Evolutionary conservation across 1,140 invertebrate species (phyloP), one percentile per base, ranked within the genome.

Genomic region (Gyrodactylus bullatarudis): DNA sequence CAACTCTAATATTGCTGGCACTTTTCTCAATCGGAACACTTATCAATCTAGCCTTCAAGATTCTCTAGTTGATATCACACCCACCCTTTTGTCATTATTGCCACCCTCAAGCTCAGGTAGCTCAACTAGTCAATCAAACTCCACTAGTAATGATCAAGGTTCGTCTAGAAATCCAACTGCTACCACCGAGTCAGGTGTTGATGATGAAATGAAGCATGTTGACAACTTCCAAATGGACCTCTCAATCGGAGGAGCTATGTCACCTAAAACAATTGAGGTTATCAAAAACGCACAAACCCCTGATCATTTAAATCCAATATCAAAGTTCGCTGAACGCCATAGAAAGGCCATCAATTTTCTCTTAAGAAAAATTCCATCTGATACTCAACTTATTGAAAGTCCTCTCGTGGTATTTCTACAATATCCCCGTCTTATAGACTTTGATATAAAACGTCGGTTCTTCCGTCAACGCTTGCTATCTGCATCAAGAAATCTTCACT

Each of bases 371-470:
- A 54, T 54, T n/a, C 8, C 34, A 8, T 54, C 34, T 54, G 34
- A 54, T 54, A 54, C 34, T 54, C 34, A 88, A 77, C 82, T 92
- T 20, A 86, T 87, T 8, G 88, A 91, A 77, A 80, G 89, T 22
- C 89, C 89, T 19, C 92, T 93, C 78, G 22, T 26, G 23, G 88
- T 92, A 0, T 82, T 93, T 0, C 88, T 91, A 1, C 87, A 91
- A 75, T 89, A 91, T 77, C 91, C 89, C 0, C 83, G 88, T 76
- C 86, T 93, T 72, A 80, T 88, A 26, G 90, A 93, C 79, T 93
- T 93, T 81, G 90, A 93, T 80, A 89, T 93, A 0, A 93, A 93
- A 77, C 82, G 89, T 68, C 83, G 87, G 68, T 92, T 91, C 78
- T 93, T 93, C 82, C 84, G 90, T 74, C 87, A 88, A 25, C 88